Evolutionary conservation across 2,888 invertebrate genomes (phyloP), one percentile per base, ranked within the genome.

Genomic region (Acrocyrtus sp.): DNA sequence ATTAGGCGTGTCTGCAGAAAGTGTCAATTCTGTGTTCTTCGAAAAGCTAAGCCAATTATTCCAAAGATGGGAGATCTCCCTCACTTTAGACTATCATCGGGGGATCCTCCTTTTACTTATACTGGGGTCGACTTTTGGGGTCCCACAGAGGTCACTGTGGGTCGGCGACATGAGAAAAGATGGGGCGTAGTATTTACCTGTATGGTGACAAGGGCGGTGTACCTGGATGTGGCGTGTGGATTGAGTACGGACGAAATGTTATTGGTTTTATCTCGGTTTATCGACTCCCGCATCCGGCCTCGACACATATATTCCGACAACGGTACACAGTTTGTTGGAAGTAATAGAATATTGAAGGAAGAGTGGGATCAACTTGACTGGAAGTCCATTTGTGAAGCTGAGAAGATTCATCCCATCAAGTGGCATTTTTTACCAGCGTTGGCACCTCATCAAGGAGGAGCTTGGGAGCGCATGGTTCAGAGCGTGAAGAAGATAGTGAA

Each of bases 1-100:
- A 66, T 63, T 0, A 27, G 68, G 1, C 3, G 17, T 10, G 8
- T 19, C 1, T 76, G 78, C 15, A 22, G 72, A 0, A 29, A 17
- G 15, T 82, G 81, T 45, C 57, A 58, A 4, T 50, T 53, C 8
- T 65, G 67, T 34, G 51, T 39, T 27, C 29, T 62, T 3, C 26
- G 8, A 17, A 53, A 22, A 39, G 74, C 78, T 2, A n/a, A 67
- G 12, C 81, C 81, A 27, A 34, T 78, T 2, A 10, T 17, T 17
- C 70, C 70, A 5, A 51, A 48, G 12, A 83, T 83, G 82, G 82
- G 82, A 15, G 29, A 82, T 47, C 67, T 83, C 24, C 83, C 82
- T 1, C n/a, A 22, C 17, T 17, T 54, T 12, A 62, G 82, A 27
- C 74, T 82, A 1, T 10, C n/a, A n/a, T 57, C 54, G 1, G 67